phyloP scores from a whole-genome alignment of 2,113 vertebrate species.

The Marmota flaviventris region DNA sequence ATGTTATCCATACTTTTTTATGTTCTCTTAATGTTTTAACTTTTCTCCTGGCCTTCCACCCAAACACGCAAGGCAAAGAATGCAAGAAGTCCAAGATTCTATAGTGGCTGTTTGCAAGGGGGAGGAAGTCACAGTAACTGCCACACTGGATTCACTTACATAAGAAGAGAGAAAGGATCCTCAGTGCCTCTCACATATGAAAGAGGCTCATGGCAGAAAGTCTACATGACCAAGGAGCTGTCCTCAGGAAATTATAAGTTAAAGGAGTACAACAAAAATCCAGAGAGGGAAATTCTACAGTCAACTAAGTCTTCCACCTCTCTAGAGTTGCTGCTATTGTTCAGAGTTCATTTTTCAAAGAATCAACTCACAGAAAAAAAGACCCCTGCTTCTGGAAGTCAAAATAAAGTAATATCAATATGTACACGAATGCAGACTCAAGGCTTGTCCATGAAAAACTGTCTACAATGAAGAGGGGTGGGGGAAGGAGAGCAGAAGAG shows the following conservation, averaged over 20 bases:
- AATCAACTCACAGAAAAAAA: background rate
- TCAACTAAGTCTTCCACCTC: background rate
- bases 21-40: no score
- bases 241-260: background rate
- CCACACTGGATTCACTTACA: background rate
- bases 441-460: background rate
- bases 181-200: background rate
- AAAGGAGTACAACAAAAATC: background rate
- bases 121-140: constrained; percentile 35
- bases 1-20: no score
- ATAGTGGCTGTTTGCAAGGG: background rate
- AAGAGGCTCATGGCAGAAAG: background rate
- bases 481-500: background rate
- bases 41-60: background rate
- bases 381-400: background rate
- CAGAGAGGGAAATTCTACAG: background rate
- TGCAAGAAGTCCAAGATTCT: background rate
- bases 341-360: background rate
- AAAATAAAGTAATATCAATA: background rate
- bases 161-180: background rate
- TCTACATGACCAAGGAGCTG: background rate
- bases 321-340: background rate
- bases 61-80: background rate
- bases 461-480: no score
- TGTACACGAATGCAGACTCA: background rate